Conservation (phyloP, 2,888 invertebrate species). For the Meta bourneti region DNA sequence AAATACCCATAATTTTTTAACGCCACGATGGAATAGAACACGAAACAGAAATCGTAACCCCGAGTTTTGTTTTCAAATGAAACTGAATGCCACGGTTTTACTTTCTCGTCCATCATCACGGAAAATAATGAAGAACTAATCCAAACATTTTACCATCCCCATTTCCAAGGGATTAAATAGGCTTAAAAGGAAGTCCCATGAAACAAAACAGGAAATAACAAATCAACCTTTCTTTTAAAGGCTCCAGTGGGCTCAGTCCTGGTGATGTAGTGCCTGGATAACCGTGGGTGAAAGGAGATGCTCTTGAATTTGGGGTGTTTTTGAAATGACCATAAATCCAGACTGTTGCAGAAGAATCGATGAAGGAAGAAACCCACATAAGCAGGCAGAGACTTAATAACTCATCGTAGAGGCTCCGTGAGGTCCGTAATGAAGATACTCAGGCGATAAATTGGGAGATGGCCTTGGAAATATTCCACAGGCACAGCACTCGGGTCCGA, state of each 20-base stretch:
- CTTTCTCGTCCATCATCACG: background rate
- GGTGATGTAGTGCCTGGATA: slow-evolving; percentile 4
- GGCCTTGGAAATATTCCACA: background rate
- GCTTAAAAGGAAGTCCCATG: slow-evolving; percentile 11
- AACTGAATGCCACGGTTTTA: too few species aligned
- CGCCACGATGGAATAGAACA: too few species aligned
- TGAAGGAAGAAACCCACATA: slow-evolving; percentile 35
- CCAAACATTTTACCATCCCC: background rate
- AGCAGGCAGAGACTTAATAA: slow-evolving; percentile 38
- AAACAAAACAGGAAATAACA: slow-evolving; percentile 23
- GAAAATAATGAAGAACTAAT: slow-evolving; percentile 37
- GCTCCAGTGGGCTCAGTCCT: too few species aligned
- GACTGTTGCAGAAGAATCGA: slow-evolving; percentile 24
- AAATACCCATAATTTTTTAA: too few species aligned
- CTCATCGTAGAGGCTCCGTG: slow-evolving; percentile 2
- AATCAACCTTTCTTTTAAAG: background rate
- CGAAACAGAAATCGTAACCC: too few species aligned
- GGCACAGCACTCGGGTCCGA: background rate
- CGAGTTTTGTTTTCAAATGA: too few species aligned
- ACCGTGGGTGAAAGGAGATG: background rate
- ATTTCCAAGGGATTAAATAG: slow-evolving; percentile 3
- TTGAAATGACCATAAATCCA: slow-evolving; percentile 56
- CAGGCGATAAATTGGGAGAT: slow-evolving; percentile 41
- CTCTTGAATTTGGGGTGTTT: slow-evolving; percentile 22
- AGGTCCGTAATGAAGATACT: slow-evolving; percentile 26